Evolutionary conservation across 2,113 vertebrate genomes (phyloP).

Genomic region (Mobula birostris): DNA sequence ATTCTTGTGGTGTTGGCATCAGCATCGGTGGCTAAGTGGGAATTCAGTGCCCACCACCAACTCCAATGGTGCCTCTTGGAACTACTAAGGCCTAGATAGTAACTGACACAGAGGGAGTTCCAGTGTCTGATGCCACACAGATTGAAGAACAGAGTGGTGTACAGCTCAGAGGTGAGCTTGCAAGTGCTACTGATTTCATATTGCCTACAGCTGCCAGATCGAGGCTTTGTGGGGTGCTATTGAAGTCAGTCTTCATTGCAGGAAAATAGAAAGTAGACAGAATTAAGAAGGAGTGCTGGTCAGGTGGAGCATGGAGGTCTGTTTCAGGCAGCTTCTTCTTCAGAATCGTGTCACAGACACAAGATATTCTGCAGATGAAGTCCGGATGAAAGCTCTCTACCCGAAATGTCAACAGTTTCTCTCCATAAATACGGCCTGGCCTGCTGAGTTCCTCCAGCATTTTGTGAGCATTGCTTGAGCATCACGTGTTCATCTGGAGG

Average conservation of each 20-base stretch:
- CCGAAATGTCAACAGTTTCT: too few species aligned
- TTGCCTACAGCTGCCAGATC: neutral
- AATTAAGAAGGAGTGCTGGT: neutral
- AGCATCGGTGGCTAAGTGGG: neutral
- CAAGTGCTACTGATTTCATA: neutral
- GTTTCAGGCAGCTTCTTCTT: neutral
- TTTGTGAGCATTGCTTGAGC: too few species aligned
- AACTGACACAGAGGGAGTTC: neutral
- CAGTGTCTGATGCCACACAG: neutral
- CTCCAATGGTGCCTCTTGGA: too few species aligned
- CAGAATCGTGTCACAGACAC: neutral
- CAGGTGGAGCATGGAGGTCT: neutral
- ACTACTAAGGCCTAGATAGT: neutral
- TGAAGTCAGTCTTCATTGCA: neutral
- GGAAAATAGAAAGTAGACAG: neutral
- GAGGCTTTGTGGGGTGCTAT: neutral
- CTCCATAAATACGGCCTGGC: too few species aligned
- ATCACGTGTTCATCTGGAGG: neutral
- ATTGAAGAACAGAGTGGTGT: neutral
- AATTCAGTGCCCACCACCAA: neutral
- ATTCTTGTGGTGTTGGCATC: neutral
- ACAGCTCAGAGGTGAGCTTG: neutral
- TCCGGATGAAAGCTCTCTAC: too few species aligned
- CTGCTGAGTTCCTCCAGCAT: too few species aligned
- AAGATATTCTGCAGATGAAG: too few species aligned